These are phyloP conservation scores for Chydorus sphaericus DNA, from an alignment of 2,888 invertebrate species.

Conservation along the genomic window DNA sequence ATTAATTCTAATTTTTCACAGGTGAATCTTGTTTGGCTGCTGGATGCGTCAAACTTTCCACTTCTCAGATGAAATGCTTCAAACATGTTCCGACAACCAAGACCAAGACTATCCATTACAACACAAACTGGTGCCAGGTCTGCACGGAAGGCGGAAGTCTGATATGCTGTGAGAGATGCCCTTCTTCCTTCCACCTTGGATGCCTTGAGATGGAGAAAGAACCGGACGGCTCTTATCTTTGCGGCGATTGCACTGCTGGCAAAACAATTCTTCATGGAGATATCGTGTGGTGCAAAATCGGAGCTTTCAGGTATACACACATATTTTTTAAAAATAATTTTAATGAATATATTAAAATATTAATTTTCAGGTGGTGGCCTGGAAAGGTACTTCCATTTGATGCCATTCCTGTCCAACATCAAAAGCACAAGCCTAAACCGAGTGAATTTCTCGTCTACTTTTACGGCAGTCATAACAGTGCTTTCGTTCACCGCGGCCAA, in stretches of 20 bases:
- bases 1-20: conserved; percentile 21
- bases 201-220: conserved; percentile 53
- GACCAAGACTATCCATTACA: conserved; percentile 44
- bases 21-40: conserved; percentile 76
- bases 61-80: conserved; percentile 68
- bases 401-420: conserved; percentile 66
- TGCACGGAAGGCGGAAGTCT: conserved; percentile 64
- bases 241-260: conserved; percentile 79
- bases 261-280: conserved; percentile 78
- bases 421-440: conserved; percentile 48
- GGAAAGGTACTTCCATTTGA: conserved; percentile 70
- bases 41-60: conserved; percentile 61
- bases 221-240: conserved; percentile 60
- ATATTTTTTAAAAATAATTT: not conserved
- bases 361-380: conserved; percentile 74
- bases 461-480: conserved; percentile 82
- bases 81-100: conserved; percentile 47
- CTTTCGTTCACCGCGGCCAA: conserved; percentile 67
- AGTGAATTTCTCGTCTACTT: conserved; percentile 88
- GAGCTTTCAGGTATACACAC: conserved; percentile 42
- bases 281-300: conserved; percentile 88
- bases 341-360: not conserved
- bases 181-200: conserved; percentile 75
- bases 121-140: conserved; percentile 84
- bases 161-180: conserved; percentile 85